Conservation (phyloP, 1,140 invertebrate genomes). For the Leptestheria dahalacensis region DNA sequence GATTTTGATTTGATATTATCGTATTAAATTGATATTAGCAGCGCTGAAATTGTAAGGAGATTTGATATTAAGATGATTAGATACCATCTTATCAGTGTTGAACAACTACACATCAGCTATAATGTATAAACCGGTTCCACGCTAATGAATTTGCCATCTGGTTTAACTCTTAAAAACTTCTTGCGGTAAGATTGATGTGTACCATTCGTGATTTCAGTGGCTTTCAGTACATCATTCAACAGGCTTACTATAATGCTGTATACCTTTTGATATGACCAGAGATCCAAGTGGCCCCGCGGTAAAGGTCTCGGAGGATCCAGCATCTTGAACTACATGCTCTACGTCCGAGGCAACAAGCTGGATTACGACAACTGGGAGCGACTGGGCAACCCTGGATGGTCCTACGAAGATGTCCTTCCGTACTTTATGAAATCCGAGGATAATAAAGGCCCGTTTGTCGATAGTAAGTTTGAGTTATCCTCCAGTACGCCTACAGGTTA, state of each 20-base stretch:
- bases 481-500: slow-evolving; percentile 29
- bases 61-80: too few species aligned
- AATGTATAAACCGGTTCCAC: too few species aligned
- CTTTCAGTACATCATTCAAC: too few species aligned
- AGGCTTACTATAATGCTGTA: slow-evolving; percentile 26
- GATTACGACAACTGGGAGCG: slow-evolving; percentile 83
- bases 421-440: slow-evolving; percentile 74
- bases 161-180: too few species aligned
- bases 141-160: too few species aligned
- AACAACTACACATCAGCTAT: too few species aligned
- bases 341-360: slow-evolving; percentile 71
- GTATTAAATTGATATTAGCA: too few species aligned
- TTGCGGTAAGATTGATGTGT: too few species aligned
- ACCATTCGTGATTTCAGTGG: too few species aligned
- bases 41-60: too few species aligned
- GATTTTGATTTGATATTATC: too few species aligned
- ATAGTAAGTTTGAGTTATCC: neutral
- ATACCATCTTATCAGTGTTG: too few species aligned
- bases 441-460: slow-evolving; percentile 33
- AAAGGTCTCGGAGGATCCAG: slow-evolving; percentile 33
- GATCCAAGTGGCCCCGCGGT: slow-evolving; percentile 20
- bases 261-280: neutral
- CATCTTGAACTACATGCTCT: slow-evolving; percentile 44
- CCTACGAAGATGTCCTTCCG: slow-evolving; percentile 64
- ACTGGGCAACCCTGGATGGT: slow-evolving; percentile 77